Base-by-base conservation (phyloP, 2,888 invertebrate genomes). In the Ctena decussata region DNA sequence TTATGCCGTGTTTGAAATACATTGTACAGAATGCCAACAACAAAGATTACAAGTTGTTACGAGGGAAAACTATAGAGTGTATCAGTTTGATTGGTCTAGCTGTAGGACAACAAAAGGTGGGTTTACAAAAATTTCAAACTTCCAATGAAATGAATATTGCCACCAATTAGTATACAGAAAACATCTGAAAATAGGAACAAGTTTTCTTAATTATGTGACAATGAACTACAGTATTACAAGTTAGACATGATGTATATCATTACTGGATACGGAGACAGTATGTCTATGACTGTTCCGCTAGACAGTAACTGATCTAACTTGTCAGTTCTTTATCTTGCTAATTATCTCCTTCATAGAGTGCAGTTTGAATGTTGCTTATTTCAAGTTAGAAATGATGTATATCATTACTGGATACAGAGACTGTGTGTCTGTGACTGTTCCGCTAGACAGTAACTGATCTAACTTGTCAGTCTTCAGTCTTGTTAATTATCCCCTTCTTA, bases 31-130 rank as follows among this genome's bases (percentile, higher is more conserved):
- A 99, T 96, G 99, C 99, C 11, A 98, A 97, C 91, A 89, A 89
- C 30, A 83, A 90, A 24, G 98, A 99, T 94, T 96, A 99, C 88
- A 98, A 98, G 94, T 97, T 99, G 96, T 96, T 99, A 49, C 97
- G 99, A 77, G 99, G 99, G 84, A 99, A 99, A 96, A 99, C 99
- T 0, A 99, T 99, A 90, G 99, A 99, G 96, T 99, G 99, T 95
- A 98, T 99, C 90, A 99, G 99, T 95, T 97, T 99, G 82, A 99
- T 99, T 95, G 99, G 99, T 6, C 92, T 97, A 73, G 97, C 97
- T 65, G 97, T 97, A 8, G 97, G 97, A 21, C 95, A 95, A 86
- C 96, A 96, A 30, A 96, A 95, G 93, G 95, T 96, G 86, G 57
- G 60, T 30, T 46, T 15, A 21, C 46, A 46, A 46, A 46, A 46